phyloP scores from a whole-genome alignment of 2,113 vertebrate species.

The Chaenocephalus aceratus region DNA sequence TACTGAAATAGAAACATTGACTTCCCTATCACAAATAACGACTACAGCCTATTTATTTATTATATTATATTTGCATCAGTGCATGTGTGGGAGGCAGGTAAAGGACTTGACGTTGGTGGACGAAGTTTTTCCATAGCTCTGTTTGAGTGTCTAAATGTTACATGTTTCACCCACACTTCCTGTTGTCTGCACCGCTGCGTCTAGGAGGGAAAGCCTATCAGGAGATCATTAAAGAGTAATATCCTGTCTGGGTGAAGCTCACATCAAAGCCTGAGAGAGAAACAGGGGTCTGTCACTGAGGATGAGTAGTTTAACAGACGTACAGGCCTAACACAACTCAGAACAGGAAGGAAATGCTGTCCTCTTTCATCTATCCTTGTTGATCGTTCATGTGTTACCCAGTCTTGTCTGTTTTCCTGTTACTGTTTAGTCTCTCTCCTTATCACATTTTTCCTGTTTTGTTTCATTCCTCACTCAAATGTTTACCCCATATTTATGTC shows the following conservation, averaged over 20 bases:
- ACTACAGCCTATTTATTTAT: background rate
- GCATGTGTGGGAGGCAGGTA: background rate
- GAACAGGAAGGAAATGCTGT: constrained; percentile 41
- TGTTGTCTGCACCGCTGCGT: constrained; percentile 20
- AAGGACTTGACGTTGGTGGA: background rate
- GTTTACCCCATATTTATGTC: background rate
- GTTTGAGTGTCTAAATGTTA: background rate
- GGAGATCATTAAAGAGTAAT: constrained; percentile 63
- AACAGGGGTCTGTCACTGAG: constrained; percentile 23
- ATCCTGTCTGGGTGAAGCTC: constrained; percentile 52
- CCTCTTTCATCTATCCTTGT: constrained; percentile 44
- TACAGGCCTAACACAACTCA: constrained; percentile 9
- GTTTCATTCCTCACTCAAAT: background rate
- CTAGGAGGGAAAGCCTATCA: constrained; percentile 27
- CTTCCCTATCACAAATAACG: background rate
- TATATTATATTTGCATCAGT: background rate
- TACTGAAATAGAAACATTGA: constrained; percentile 3
- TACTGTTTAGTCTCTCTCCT: background rate
- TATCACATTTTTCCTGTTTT: background rate
- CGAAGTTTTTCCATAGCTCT: background rate
- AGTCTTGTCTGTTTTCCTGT: constrained; percentile 25
- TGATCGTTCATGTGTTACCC: background rate
- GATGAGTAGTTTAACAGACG: constrained; percentile 55
- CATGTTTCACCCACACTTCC: constrained; percentile 16
- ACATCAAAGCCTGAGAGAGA: constrained; percentile 53